Evolutionary conservation across 2,888 invertebrate species (phyloP), one percentile per base, ranked within the genome.

Genomic region (Hanleya hanleyi): DNA sequence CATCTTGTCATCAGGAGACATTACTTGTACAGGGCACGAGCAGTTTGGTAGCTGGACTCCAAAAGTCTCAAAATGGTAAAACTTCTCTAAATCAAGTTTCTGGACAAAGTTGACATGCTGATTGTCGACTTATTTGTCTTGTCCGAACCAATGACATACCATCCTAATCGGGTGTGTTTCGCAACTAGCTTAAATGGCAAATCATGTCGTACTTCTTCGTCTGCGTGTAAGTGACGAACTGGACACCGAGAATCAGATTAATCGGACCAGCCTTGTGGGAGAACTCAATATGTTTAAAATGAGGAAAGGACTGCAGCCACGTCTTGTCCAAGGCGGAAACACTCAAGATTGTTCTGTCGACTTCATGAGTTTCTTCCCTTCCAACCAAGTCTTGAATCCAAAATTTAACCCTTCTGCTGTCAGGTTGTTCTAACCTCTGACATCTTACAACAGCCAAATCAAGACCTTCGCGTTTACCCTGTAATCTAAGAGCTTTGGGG

Each of bases 381-480:
- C 33, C 12, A 62, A n/a, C 33, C 6, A 29, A 18, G 26, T 18
- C 62, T 33, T 33, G 26, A 32, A 26, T 26, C 62, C 62, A 29
- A 26, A 26, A 62, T 33, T 33, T 29, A 62, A 7, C 32, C 18
- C 41, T 41, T 9, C 41, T 9, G 18, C 41, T 41, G 41, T 41
- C 41, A 18, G 41, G 41, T 41, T 41, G 41, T 41, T 9, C 41
- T 12, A 12, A 41, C 9, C 41, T 12, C 41, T 57, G 7, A 9
- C 57, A 9, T 7, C 57, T 26, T 15, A 57, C 57, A 26, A 57
- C 29, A 9, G 57, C 9, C 12, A 71, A 18, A 22, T 71, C 71
- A 9, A 71, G 26, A 6, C 18, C 12, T 37, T 71, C 71, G n/a
- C 26, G 15, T n/a, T 18, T 67, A 5, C 71, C 71, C 51, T 71